Evolutionary conservation across 2,888 invertebrate species (phyloP).

Genomic region (Smittia sp.): DNA sequence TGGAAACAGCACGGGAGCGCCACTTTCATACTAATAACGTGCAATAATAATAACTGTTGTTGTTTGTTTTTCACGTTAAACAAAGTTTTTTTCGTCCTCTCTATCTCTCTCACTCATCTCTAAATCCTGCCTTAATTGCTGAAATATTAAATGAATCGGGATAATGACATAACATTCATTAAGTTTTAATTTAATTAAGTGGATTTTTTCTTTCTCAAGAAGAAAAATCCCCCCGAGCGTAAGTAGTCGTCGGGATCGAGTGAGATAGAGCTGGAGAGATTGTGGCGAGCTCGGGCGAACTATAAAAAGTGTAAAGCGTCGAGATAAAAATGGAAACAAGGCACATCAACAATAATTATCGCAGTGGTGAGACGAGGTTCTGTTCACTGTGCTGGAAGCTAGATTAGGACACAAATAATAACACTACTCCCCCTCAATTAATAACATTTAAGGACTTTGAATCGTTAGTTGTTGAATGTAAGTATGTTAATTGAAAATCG

Average conservation of each 20-base stretch:
- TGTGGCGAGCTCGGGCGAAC: background rate
- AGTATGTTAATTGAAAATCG: conserved; percentile 24
- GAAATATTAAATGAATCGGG: conserved; percentile 36
- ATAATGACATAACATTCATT: conserved; percentile 33
- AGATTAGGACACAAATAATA: background rate
- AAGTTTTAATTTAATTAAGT: conserved; percentile 40
- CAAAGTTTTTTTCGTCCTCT: background rate
- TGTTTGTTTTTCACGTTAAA: conserved; percentile 26
- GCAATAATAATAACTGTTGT: conserved; percentile 28
- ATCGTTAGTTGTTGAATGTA: conserved; percentile 41
- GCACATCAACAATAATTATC: background rate
- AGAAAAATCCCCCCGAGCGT: background rate
- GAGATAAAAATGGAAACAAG: background rate
- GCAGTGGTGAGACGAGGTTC: background rate
- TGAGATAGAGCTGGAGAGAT: background rate
- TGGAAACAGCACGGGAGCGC: conserved; percentile 72
- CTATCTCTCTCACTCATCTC: background rate
- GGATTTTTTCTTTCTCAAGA: conserved; percentile 11
- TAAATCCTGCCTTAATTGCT: conserved; percentile 39
- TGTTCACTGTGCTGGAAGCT: background rate
- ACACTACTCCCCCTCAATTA: conserved; percentile 14
- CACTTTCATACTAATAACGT: conserved; percentile 59
- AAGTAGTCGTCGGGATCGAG: background rate
- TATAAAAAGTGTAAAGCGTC: background rate
- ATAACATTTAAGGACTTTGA: conserved; percentile 13